Evolutionary conservation across 2,797 vertebrate species (phyloP).

Genomic region (Leucoraja ocellata): DNA sequence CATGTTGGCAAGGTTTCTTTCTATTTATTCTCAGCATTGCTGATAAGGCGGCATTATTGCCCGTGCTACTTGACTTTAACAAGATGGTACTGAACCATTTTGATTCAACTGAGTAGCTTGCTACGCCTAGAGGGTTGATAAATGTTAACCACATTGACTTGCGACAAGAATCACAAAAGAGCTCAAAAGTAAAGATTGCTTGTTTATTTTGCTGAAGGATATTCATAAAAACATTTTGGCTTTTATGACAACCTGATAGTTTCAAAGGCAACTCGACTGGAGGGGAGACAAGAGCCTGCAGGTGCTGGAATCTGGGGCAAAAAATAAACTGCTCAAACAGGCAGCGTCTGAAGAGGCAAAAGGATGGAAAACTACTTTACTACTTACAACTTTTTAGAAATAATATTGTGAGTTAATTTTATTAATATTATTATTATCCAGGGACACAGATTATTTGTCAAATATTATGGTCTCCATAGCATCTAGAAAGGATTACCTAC

Average conservation of each 20-base stretch:
- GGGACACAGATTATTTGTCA: background rate
- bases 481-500: slow-evolving; percentile 36
- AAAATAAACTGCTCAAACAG: background rate
- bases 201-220: background rate
- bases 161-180: too few species aligned
- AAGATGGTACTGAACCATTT: background rate
- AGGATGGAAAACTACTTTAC: too few species aligned
- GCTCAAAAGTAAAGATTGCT: background rate
- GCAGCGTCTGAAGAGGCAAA: too few species aligned
- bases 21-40: background rate
- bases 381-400: too few species aligned
- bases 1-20: background rate
- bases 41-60: background rate
- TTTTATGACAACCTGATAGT: background rate
- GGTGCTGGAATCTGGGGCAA: too few species aligned
- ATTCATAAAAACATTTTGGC: background rate
- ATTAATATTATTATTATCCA: background rate
- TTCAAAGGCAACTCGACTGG: background rate
- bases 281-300: too few species aligned
- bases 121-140: background rate
- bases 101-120: background rate
- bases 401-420: too few species aligned
- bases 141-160: background rate
- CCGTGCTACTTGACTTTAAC: too few species aligned
- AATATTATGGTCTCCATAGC: background rate